These are phyloP conservation scores for Pheosia tremula DNA, from an alignment of 2,888 invertebrate species.

Conservation along the genomic window DNA sequence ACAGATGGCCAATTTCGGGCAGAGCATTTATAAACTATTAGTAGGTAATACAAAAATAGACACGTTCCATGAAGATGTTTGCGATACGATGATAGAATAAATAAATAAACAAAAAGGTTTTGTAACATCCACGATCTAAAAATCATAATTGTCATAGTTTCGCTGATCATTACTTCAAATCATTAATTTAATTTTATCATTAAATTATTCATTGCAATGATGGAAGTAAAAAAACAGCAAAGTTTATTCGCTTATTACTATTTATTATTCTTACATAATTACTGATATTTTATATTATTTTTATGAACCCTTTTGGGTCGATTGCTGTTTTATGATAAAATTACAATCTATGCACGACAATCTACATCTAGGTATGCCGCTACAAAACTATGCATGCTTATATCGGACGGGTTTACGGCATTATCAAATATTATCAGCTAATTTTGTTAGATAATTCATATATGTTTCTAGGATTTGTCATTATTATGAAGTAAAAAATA, in stretches of 20 bases:
- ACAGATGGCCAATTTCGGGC: too few species aligned
- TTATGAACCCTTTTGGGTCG: too few species aligned
- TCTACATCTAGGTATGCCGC: conserved; percentile 29
- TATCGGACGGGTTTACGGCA: conserved; percentile 51
- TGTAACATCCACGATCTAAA: too few species aligned
- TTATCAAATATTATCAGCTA: conserved; percentile 18
- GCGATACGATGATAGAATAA: too few species aligned
- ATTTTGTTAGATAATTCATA: conserved; percentile 13
- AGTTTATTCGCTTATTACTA: too few species aligned
- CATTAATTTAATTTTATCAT: conserved; percentile 70
- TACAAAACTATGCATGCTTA: conserved; percentile 15
- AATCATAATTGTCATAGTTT: conserved; percentile 11
- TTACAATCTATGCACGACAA: conserved; percentile 17
- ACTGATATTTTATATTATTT: too few species aligned
- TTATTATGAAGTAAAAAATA: conserved; percentile 63
- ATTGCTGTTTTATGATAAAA: conserved; percentile 9
- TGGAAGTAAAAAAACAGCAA: conserved; percentile 47
- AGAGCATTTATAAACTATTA: too few species aligned
- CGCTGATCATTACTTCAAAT: conserved; percentile 47
- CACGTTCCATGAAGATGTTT: too few species aligned
- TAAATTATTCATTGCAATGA: conserved; percentile 72
- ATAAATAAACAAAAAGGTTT: too few species aligned
- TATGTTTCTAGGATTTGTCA: conserved; percentile 21
- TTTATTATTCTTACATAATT: too few species aligned
- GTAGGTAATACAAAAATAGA: too few species aligned